phyloP scores from a whole-genome alignment of 1,140 invertebrate genomes.

The Oryzaephilus surinamensis region DNA sequence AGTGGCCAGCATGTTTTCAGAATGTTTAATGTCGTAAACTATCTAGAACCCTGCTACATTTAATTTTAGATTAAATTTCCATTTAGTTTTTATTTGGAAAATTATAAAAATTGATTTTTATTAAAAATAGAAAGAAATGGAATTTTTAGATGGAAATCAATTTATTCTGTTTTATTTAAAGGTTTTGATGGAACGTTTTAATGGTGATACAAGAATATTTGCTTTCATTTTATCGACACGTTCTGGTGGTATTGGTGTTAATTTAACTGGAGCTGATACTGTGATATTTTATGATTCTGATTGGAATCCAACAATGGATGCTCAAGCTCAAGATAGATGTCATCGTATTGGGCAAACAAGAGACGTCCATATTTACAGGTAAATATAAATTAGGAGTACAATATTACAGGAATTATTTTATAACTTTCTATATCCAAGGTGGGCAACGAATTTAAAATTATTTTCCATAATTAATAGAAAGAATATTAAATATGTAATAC shows the following conservation, averaged over 20 bases:
- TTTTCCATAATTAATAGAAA: constrained; percentile 8
- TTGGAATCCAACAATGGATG: constrained; percentile 99
- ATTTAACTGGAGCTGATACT: constrained; percentile 97
- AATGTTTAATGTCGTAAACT: constrained; percentile 10
- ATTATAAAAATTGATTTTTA: not conserved
- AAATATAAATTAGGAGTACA: too few relatives aligned
- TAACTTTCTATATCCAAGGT: constrained; percentile 8
- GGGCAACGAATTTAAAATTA: not conserved
- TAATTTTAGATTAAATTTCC: not conserved
- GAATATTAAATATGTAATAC: not conserved
- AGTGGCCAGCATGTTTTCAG: constrained; percentile 17
- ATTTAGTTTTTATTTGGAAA: constrained; percentile 1
- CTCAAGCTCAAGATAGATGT: constrained; percentile 96
- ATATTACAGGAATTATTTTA: not conserved
- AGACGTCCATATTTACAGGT: constrained; percentile 97
- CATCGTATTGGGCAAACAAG: constrained; percentile 98
- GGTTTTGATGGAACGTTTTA: constrained; percentile 96
- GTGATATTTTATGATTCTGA: constrained; percentile 99
- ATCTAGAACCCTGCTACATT: constrained; percentile 18
- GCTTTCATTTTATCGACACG: constrained; percentile 97
- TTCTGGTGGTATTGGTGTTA: constrained; percentile 96
- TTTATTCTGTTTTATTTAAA: constrained; percentile 28
- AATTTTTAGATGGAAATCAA: too few relatives aligned
- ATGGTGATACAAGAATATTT: constrained; percentile 90
- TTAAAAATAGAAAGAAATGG: too few relatives aligned